Base-by-base conservation (phyloP, 2,888 invertebrate genomes). In the Theristus sp. region DNA sequence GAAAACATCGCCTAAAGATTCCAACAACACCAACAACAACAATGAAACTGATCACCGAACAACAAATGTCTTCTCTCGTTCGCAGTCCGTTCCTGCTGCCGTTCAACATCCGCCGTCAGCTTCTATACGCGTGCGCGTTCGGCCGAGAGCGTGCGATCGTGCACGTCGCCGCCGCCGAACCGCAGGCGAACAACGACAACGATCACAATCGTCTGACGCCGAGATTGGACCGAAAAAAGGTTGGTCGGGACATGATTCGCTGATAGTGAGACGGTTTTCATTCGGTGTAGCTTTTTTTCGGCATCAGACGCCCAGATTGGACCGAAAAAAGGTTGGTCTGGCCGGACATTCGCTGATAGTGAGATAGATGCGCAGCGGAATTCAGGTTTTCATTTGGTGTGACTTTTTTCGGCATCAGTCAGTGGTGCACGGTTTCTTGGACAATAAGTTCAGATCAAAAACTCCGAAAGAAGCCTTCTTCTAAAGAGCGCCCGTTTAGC, bases 111-210 rank as follows among this genome's bases (percentile, higher is more conserved):
- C 83, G 96, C 25, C 94, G 96, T 78, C 81, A 94, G 71, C 77
- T 98, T 65, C 88, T 98, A 79, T 96, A 96, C 79, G 90, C 91
- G 65, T 89, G 91, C 60, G 89, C 93, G 64, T 98, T 98, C 78
- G 96, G 98, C 80, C 84, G 96, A 46, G 78, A 78, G 62, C 84
- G 96, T 72, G 96, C 96, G 58, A 79, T 98, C 68, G 91, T 93
- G 78, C 84, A 94, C 62, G 81, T 98, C 66, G 81, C 96, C 69
- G 65, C 46, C 47, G 49, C 31, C 26, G 30, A 30, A 3, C 22
- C 26, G 2, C 13, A 17, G 30, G 10, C 31, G 30, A 10, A 56
- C 26, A 54, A 27, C 31, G 54, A 28, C 28, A 31, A 65, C 65
- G 46, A 69, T 49, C 61, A 65, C 25, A 63, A 64, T 24, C 65